Evolutionary conservation across 2,113 vertebrate genomes (phyloP), one percentile per base, ranked within the genome.

Genomic region (Aythya baeri): DNA sequence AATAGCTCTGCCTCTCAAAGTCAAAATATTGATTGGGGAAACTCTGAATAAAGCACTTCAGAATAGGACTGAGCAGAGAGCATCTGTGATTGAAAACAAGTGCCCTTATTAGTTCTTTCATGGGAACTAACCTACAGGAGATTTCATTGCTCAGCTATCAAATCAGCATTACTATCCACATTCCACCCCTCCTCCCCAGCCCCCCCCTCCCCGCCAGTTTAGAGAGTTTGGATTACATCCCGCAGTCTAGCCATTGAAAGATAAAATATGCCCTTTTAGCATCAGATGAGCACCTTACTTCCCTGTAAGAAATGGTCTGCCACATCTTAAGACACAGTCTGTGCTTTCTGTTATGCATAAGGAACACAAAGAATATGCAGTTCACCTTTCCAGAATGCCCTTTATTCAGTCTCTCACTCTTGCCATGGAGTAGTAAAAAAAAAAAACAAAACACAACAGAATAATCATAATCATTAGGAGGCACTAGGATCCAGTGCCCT

Each of bases 11-110:
- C 90, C 85, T 96, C 91, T 96, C 90, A 95, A 94, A 96, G 91
- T 96, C 94, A 94, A 96, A 96, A 95, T 96, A 97, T 96, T 97
- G 95, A 97, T 93, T 97, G 91, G 54, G 83, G 76, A 91, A 96
- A 96, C 73, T 94, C 91, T 96, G 92, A 96, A 96, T 94, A 90
- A 91, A 95, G 57, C 92, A 76, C 93, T 97, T 96, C 92, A 91
- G 73, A 91, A 88, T 32, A 95, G 88, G 83, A 86, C 82, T 90
- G 91, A 93, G 73, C 71, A 84, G 86, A 96, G 83, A 91, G 83
- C 92, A 86, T 96, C 76, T 90, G 76, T 96, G 96, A 96, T 94
- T 96, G 96, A 95, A 96, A 96, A 96, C 94, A 96, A 97, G 90
- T 90, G 73, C 91, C 82, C 61, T 97, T 96, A 91, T 93, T 96